Base-by-base conservation (phyloP, 2,888 invertebrate genomes). In the Sesia apiformis region DNA sequence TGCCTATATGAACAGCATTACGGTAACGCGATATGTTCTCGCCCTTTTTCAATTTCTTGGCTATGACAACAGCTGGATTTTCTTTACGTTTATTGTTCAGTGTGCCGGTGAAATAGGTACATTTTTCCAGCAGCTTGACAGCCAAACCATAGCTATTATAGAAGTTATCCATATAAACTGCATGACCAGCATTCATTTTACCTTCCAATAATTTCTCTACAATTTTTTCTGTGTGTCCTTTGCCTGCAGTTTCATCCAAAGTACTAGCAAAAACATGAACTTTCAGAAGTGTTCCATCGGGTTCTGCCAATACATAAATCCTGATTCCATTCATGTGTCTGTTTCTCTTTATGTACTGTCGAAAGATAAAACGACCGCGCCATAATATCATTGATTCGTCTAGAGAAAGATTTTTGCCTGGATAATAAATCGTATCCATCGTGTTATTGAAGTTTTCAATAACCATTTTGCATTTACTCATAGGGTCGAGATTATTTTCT, bases 331-430 rank as follows among this genome's bases (percentile, higher is more conserved):
- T 67, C 57, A 69, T 73, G 50, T 69, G 69, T 39, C 53, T 62
- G 52, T 57, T 74, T 53, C 65, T 71, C 66, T 66, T 63, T 23
- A 72, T 68, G 49, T 66, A 70, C 58, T 73, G 71, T 8, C 67
- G 54, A 50, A 66, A 64, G 49, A 58, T 60, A 38, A 69, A 57
- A 8, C 66, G 57, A 4, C 68, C 70, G 50, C 68, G 61, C 64
- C 66, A 72, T 52, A 68, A 53, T 5, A 70, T 56, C 67, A 70
- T 65, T 4, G 62, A 63, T 53, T 71, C 67, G 54, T 69, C 64
- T 40, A 67, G 54, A 39, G 60, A 61, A 38, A 69, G 56, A 23
- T 68, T 57, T 53, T 63, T 60, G 4, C 57, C 56, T 8, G 69
- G 65, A 57, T 64, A 23, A 53, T 66, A 69, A 49, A 66, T 58